Evolutionary conservation across 2,113 vertebrate species (phyloP), one percentile per base, ranked within the genome.

Genomic region (Otocyon megalotis): DNA sequence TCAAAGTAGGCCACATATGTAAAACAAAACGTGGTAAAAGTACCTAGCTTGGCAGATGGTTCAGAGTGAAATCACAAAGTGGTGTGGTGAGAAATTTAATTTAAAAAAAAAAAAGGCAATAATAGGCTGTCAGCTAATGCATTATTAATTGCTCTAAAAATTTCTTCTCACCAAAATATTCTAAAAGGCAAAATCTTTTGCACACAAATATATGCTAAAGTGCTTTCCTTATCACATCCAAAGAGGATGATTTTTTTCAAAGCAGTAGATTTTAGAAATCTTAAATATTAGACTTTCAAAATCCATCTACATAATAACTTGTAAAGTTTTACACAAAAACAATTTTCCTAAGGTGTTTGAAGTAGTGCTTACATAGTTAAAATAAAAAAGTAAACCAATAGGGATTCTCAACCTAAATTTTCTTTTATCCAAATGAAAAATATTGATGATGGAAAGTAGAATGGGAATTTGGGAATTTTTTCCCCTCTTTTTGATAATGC

Each of bases 61-160:
- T 97, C 43, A 79, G 81, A 96, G 30, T 67, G 30, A 96, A 96
- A 92, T 90, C 92, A 79, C 48, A 92, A 94, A 97, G 63, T 93
- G n/a, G 28, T 79, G n/a, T 97, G 79, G 89, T 93, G 53, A 97
- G 83, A 89, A 30, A 92, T 79, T 96, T 82, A 30, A 93, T 91
- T 84, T 92, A 10, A 50, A 83, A 93, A 32, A 56, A 96, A 72
- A 93, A 58, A 81, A 82, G 90, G 63, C 53, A 90, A 69, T 74
- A 72, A 92, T 96, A 97, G 93, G 12, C 48, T 96, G 76, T 77
- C 65, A 88, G 48, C 83, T 97, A 97, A 97, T 97, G 81, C 58
- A 97, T 97, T 97, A 97, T 96, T 97, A 98, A 96, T 93, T 97
- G 35, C 63, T 76, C 81, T 94, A 88, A 97, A 97, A 97, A 65